A percentile compares a stretch with the other conserved stretches of the same genome.
These are phyloP conservation scores for Ligdia adustata DNA, from an alignment of 2,888 invertebrate species.

Conservation along the genomic window DNA sequence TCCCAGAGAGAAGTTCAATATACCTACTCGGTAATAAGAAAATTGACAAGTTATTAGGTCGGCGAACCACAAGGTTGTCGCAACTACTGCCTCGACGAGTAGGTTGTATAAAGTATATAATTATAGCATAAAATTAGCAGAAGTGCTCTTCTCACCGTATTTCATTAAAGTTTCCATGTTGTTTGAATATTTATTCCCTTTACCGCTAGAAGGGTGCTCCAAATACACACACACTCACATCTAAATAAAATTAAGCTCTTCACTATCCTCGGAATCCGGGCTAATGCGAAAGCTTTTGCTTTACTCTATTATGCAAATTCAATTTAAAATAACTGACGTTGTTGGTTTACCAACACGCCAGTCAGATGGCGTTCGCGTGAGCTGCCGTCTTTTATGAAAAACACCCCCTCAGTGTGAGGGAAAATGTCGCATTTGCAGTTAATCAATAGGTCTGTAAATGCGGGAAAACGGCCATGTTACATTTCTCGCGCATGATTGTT, in stretches of 20 bases:
- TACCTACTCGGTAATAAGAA: conserved; percentile 49
- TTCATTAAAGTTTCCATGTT: neutral
- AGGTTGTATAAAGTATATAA: conserved; percentile 17
- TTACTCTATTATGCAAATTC: conserved; percentile 66
- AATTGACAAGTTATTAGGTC: conserved; percentile 49
- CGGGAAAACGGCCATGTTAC: conserved; percentile 11
- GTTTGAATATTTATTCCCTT: conserved; percentile 17
- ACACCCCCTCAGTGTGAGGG: conserved; percentile 22
- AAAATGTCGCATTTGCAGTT: conserved; percentile 33
- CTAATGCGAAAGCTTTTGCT: conserved; percentile 60
- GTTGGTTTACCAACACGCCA: conserved; percentile 44
- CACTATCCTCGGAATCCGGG: conserved; percentile 42
- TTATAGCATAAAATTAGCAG: conserved; percentile 5
- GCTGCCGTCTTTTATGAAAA: conserved; percentile 24
- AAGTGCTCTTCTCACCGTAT: conserved; percentile 8
- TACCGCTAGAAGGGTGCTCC: conserved; percentile 13
- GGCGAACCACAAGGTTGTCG: conserved; percentile 41
- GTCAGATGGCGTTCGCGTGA: conserved; percentile 27
- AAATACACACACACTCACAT: conserved; percentile 12
- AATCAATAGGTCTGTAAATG: conserved; percentile 26
- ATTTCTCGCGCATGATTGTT: conserved; percentile 16
- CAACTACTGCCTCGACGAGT: too few species aligned
- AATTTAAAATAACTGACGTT: conserved; percentile 65
- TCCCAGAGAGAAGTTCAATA: too few species aligned
- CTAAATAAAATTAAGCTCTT: conserved; percentile 34